Evolutionary conservation across 2,888 invertebrate species (phyloP).

Genomic region (Drepanosiphum platanoidis): DNA sequence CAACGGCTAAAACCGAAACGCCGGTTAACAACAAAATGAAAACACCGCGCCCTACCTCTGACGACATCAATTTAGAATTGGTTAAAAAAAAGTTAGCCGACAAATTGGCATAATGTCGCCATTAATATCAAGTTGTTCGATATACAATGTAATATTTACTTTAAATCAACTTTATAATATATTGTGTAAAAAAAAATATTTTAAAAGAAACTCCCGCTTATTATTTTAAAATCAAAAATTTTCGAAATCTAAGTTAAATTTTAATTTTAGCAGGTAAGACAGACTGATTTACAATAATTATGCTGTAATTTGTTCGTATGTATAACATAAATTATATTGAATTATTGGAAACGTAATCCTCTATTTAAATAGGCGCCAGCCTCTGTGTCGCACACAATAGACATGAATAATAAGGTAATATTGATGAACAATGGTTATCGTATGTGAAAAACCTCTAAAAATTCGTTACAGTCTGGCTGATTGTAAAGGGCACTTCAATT

Average conservation of each 20-base stretch:
- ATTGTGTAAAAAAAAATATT: neutral
- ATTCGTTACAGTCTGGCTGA: constrained; percentile 44
- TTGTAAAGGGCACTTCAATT: constrained; percentile 21
- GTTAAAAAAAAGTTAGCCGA: neutral
- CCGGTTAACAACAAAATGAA: neutral
- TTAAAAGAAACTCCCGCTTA: too few relatives aligned
- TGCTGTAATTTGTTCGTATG: neutral
- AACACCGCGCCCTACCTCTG: too few relatives aligned
- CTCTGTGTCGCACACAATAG: constrained; percentile 8
- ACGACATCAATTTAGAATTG: neutral
- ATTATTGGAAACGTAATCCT: neutral
- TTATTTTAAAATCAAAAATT: neutral
- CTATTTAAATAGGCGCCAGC: constrained; percentile 22
- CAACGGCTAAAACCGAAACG: neutral
- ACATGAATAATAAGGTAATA: neutral
- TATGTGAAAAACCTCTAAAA: constrained; percentile 31
- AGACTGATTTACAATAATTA: constrained; percentile 5
- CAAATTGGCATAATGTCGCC: neutral
- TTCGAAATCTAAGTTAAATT: neutral
- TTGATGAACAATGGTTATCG: constrained; percentile 20
- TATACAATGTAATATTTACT: constrained; percentile 14
- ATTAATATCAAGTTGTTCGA: neutral
- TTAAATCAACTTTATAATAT: neutral
- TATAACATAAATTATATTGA: neutral
- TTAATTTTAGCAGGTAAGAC: neutral